Conservation (phyloP, 2,888 invertebrate species). For the Petrophora chlorosata region DNA sequence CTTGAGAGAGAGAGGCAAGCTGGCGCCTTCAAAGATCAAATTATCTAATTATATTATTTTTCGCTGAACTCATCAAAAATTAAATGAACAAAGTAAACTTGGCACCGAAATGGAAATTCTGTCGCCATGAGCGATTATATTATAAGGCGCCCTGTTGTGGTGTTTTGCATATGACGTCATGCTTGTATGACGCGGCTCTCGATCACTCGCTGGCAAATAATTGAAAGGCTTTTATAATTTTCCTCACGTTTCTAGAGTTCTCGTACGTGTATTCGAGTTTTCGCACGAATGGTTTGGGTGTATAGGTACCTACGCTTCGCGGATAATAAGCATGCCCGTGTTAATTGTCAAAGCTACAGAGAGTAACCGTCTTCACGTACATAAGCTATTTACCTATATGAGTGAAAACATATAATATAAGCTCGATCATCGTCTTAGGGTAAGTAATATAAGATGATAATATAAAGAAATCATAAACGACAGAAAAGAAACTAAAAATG, state of each 20-base stretch:
- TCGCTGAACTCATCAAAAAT: conserved; percentile 20
- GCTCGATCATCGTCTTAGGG: too few relatives aligned
- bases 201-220: conserved; percentile 27
- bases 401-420: too few relatives aligned
- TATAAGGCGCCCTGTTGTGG: not conserved
- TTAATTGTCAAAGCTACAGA: too few relatives aligned
- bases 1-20: conserved; percentile 8
- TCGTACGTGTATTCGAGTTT: too few relatives aligned
- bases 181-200: conserved; percentile 14
- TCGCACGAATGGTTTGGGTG: too few relatives aligned
- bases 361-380: too few relatives aligned
- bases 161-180: conserved; percentile 18
- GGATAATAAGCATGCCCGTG: too few relatives aligned
- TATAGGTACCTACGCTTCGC: too few relatives aligned
- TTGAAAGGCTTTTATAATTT: conserved; percentile 35
- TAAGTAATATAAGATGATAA: too few relatives aligned
- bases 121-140: conserved; percentile 5
- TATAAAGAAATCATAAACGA: too few relatives aligned
- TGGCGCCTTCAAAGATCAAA: conserved; percentile 13
- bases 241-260: conserved; percentile 1
- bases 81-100: conserved; percentile 16
- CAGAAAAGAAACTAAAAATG: too few relatives aligned
- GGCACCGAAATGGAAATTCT: conserved; percentile 11
- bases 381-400: too few relatives aligned
- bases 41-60: conserved; percentile 21